A percentile compares a stretch with the other conserved stretches of the same genome.
These are phyloP conservation scores for Perca schrenkii DNA, from an alignment of 2,113 vertebrate genomes.

Conservation along the genomic window DNA sequence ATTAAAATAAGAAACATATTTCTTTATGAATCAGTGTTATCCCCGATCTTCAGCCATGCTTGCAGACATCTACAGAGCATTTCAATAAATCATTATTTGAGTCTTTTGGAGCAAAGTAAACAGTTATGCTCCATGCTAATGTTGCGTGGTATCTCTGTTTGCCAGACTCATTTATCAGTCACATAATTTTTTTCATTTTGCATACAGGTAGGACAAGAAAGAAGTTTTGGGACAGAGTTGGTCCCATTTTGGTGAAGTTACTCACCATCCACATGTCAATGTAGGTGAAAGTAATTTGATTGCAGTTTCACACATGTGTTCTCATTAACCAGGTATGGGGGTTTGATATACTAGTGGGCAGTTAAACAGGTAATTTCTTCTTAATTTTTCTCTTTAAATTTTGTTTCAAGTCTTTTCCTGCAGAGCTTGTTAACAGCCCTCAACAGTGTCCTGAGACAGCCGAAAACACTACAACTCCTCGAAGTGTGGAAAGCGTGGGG, in stretches of 20 bases:
- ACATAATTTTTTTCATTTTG: not conserved
- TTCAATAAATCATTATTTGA: constrained; percentile 68
- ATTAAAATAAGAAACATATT: constrained; percentile 26
- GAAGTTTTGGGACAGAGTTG: constrained; percentile 5
- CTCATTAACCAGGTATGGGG: not conserved
- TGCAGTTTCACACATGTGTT: not conserved
- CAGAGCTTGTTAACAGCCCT: not conserved
- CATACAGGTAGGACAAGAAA: constrained; percentile 7
- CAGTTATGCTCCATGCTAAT: constrained; percentile 59
- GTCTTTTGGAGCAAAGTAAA: constrained; percentile 61
- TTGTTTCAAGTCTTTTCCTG: not conserved
- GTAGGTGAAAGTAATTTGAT: not conserved
- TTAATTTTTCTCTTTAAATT: not conserved
- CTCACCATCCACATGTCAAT: not conserved
- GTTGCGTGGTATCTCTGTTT: constrained; percentile 59
- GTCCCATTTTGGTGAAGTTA: constrained; percentile 3
- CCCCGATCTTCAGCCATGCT: constrained; percentile 24
- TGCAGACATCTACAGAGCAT: constrained; percentile 17
- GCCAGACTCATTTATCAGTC: constrained; percentile 63
- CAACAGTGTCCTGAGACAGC: not conserved
- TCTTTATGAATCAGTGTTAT: constrained; percentile 15
- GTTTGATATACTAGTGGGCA: not conserved
- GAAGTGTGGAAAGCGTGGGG: not conserved
- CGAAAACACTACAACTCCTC: not conserved
- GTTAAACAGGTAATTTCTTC: not conserved